Base-by-base conservation (phyloP, 2,888 invertebrate genomes). In the Cheilosia pagana region DNA sequence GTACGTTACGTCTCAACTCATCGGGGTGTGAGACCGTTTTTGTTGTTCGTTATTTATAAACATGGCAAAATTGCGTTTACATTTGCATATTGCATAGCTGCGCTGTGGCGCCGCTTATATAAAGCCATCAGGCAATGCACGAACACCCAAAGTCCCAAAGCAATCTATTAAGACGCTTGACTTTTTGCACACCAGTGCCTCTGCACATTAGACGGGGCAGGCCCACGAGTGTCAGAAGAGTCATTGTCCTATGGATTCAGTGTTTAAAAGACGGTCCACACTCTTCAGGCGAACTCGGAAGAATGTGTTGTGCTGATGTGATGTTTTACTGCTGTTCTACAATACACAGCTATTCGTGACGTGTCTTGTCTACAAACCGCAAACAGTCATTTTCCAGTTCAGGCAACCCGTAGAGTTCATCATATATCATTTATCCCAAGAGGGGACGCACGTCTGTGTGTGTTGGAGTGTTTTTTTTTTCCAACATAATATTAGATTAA, bases 161-260 rank as follows among this genome's bases (percentile, higher is more conserved):
- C 91, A 91, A 91, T 91, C 91, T 90, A 90, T 91, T 90, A 91
- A 91, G 91, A 90, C 90, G 90, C 89, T 89, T 90, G 90, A 90
- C 87, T 89, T 89, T 91, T 90, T 88, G 88, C 90, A 89, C 90
- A 89, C 88, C 89, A 90, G 87, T 90, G 89, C 89, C 88, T 90
- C 90, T 88, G 89, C 90, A 89, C 90, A 71, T 65, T 48, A 77
- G 55, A 60, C 31, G 25, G 48, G 35, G 41, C 43, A 60, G 39
- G 39, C 63, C 52, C 74, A 53, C 23, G 70, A 63, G 79, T 65
- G 41, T 41, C 39, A 25, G 31, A 45, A 31, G 55, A 67, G 77
- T 82, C 82, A 82, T 72, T 82, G 77, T 65, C 70, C 82, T 78
- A 12, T 14, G n/a, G n/a, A 57, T 28, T 41, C 14, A 45, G 14